Base-by-base conservation (phyloP, 1,140 invertebrate genomes). In the Riptortus pedestris region DNA sequence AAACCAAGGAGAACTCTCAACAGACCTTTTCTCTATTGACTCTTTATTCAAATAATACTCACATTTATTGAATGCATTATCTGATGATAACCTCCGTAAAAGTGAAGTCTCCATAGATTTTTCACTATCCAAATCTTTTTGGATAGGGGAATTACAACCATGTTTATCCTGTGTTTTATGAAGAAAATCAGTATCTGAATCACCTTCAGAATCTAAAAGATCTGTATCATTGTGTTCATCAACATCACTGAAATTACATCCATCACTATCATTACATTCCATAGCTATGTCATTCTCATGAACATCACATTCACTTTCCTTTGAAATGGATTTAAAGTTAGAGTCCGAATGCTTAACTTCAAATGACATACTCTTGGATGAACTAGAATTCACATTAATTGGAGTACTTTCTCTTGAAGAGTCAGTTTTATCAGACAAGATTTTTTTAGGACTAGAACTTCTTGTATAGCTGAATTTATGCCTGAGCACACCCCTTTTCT, bases 191-290 rank as follows among this genome's bases (percentile, higher is more conserved):
- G 11, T 59, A 38, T 59, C 57, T 2, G 57, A 59, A 59, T 59
- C 57, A n/a, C 27, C 57, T 16, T 59, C 57, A 59, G 57, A 5
- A 24, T 38, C 27, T 18, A 38, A 24, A 18, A 38, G 18, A 5
- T 31, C 57, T 22, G 57, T 31, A 29, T 59, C 57, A 55, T 55
- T 55, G 28, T 59, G 16, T 31, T 59, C 57, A 3, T 59, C 57
- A 38, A 59, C 27, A 31, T 59, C 57, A 18, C n/a, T 22, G 31
- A 59, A 59, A 31, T 59, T 38, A 31, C 57, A 59, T 31, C 11
- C 16, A 55, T 59, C 57, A 59, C 57, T 59, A 7, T 38, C 57
- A 59, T n/a, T 59, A 59, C 27, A 59, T 24, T 31, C 57, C 27
- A 29, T 59, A 2, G 14, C 31, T 31, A 29, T 4, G 1, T 59